A percentile compares a stretch with the other conserved stretches of the same genome.
phyloP scores from a whole-genome alignment of 2,113 vertebrate genomes.

The Brachyistius frenatus region DNA sequence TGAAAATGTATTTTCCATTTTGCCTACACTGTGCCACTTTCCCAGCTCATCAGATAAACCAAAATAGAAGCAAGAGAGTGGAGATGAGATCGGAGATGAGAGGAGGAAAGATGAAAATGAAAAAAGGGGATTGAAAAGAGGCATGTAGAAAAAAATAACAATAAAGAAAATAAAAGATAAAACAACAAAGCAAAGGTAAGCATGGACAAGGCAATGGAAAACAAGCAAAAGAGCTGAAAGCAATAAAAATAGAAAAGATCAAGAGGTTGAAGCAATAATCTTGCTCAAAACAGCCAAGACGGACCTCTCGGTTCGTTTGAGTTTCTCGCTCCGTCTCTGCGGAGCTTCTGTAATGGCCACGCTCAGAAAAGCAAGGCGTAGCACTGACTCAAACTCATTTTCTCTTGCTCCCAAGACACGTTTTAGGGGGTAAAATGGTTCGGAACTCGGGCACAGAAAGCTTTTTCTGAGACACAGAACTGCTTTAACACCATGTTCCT shows the following conservation, averaged over 20 bases:
- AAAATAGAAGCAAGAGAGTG: constrained; percentile 33
- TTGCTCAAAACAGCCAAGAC: constrained; percentile 46
- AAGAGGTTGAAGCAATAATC: constrained; percentile 63
- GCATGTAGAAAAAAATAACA: neutral
- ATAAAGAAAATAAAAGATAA: constrained; percentile 11
- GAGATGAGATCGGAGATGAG: constrained; percentile 33
- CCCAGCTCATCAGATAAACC: constrained; percentile 36
- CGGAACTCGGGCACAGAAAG: constrained; percentile 60
- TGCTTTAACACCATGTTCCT: constrained; percentile 51
- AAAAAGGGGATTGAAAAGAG: constrained; percentile 4
- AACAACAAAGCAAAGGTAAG: constrained; percentile 31
- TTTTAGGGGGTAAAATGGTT: constrained; percentile 73
- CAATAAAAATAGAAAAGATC: constrained; percentile 53
- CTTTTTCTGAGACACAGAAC: constrained; percentile 54
- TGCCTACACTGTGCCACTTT: constrained; percentile 6
- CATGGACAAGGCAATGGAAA: neutral
- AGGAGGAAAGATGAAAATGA: neutral
- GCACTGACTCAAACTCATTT: constrained; percentile 64
- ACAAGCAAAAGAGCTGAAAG: constrained; percentile 7
- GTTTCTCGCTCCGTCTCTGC: constrained; percentile 52
- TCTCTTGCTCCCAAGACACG: constrained; percentile 64
- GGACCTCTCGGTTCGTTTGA: constrained; percentile 53
- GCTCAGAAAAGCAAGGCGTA: constrained; percentile 53
- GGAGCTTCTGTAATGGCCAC: constrained; percentile 61
- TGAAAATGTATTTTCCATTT: constrained; percentile 42